phyloP scores from a whole-genome alignment of 2,797 vertebrate species.

The Neomorphus geoffroyi region DNA sequence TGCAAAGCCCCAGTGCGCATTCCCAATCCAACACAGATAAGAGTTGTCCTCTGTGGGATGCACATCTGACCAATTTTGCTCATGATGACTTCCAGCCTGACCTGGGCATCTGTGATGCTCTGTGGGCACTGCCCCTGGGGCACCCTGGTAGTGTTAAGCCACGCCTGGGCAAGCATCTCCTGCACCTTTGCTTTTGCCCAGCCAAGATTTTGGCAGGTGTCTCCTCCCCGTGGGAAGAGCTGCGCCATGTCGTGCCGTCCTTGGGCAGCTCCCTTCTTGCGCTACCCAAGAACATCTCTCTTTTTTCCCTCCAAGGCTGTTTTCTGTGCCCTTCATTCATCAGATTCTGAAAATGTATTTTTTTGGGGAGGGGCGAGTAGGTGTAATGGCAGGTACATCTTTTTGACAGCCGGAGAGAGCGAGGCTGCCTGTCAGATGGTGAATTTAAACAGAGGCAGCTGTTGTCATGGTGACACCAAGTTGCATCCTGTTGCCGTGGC shows the following conservation, averaged over 20 bases:
- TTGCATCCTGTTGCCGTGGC: slow-evolving; percentile 81
- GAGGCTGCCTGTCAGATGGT: slow-evolving; percentile 80
- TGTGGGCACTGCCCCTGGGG: rapidly evolving
- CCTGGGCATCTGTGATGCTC: not conserved
- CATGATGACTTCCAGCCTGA: not conserved
- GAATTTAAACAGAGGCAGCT: slow-evolving; percentile 81
- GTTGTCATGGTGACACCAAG: slow-evolving; percentile 81
- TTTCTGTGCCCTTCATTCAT: slow-evolving; percentile 72
- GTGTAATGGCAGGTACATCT: slow-evolving; percentile 70
- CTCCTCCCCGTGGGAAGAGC: not conserved
- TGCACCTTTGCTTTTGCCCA: not conserved
- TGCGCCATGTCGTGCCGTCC: rapidly evolving
- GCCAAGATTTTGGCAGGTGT: not conserved
- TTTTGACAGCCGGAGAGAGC: slow-evolving; percentile 63
- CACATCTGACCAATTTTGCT: not conserved
- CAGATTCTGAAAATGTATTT: slow-evolving; percentile 32
- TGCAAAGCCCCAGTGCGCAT: not conserved
- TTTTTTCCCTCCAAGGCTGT: not conserved
- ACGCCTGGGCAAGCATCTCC: not conserved
- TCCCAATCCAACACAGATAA: rapidly evolving
- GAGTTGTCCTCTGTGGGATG: not conserved
- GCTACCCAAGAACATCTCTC: not conserved
- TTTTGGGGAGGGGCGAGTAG: slow-evolving; percentile 62
- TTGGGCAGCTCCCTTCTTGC: not conserved
- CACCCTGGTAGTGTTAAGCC: not conserved